Base-by-base conservation (phyloP, 2,797 vertebrate genomes). In the Lophotriccus pileatus region DNA sequence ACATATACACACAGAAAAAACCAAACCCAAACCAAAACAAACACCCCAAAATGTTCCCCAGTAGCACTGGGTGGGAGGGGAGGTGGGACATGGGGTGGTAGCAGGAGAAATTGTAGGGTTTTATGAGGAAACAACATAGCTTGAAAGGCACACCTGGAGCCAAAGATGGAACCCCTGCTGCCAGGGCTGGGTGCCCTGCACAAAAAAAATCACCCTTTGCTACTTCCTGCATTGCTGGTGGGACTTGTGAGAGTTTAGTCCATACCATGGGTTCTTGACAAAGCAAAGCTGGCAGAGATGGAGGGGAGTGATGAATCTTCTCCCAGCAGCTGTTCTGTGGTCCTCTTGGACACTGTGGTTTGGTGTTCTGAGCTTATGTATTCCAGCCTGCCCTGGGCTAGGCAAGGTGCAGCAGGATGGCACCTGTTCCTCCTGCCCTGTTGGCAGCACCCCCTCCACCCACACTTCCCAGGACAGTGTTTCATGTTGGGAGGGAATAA, bases 361-460 rank as follows among this genome's bases (percentile, higher is more conserved):
- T 60, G 28, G 18, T 70, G 39, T 55, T 91, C 24, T 41, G 9
- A 60, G 12, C n/a, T 47, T 2, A 2, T 3, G 12, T 52, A 66
- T 90, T 74, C n/a, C 34, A 82, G 37, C 32, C 17, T 55, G 34
- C 23, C 18, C 17, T 32, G 69, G 58, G 41, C 16, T 25, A 24
- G 25, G 16, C 0, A 6, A 28, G 52, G 10, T 39, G 27, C 39
- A 86, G 63, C 0, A 1, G 69, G 37, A 60, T 44, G 30, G 3
- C 12, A 7, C 10, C n/a, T 2, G 1, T 12, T 89, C 21, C 44
- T 47, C 34, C 41, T 66, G 43, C n/a, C 7, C n/a, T 63, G 14
- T 58, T 75, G 22, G 32, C 37, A 24, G 19, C 8, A 30, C 7
- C 23, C 20, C 27, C 84, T 30, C 47, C 53, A 21, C 39, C 49